Percentiles rank a stretch among this genome's conserved stretches.
Evolutionary conservation across 2,113 vertebrate species (phyloP).

Genomic region (Dolichotis patagonum): DNA sequence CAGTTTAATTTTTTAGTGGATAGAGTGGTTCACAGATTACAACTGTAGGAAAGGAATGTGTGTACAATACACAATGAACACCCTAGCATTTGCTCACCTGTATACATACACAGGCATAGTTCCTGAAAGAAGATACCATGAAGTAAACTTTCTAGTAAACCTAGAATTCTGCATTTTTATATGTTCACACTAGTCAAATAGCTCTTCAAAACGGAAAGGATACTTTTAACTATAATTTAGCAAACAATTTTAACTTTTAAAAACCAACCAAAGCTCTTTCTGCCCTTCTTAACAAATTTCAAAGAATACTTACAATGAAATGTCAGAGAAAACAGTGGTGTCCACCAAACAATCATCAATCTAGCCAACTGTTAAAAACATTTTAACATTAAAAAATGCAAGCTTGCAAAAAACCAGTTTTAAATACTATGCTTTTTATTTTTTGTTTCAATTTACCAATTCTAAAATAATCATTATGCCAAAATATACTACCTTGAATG

Average conservation of each 20-base stretch:
- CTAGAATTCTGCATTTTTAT: neutral
- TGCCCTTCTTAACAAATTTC: slow-evolving; percentile 42
- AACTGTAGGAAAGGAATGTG: neutral
- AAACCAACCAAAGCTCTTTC: neutral
- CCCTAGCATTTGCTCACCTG: neutral
- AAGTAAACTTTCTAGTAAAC: neutral
- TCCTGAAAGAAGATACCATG: neutral
- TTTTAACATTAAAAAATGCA: slow-evolving; percentile 18
- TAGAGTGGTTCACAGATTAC: neutral
- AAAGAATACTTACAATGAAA: slow-evolving; percentile 18
- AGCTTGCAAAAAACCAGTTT: slow-evolving; percentile 8
- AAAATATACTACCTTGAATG: neutral
- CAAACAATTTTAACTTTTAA: slow-evolving; percentile 4
- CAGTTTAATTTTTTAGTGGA: neutral
- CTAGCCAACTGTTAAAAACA: neutral
- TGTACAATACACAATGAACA: neutral
- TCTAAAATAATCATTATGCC: neutral
- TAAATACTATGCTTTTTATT: neutral
- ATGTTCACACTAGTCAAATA: neutral
- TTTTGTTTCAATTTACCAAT: neutral
- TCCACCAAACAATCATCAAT: neutral
- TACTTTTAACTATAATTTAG: neutral
- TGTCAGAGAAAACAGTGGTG: neutral
- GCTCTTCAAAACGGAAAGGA: neutral
- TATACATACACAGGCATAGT: neutral